phyloP scores from a whole-genome alignment of 2,797 vertebrate genomes.

The Cheracebus regulus region DNA sequence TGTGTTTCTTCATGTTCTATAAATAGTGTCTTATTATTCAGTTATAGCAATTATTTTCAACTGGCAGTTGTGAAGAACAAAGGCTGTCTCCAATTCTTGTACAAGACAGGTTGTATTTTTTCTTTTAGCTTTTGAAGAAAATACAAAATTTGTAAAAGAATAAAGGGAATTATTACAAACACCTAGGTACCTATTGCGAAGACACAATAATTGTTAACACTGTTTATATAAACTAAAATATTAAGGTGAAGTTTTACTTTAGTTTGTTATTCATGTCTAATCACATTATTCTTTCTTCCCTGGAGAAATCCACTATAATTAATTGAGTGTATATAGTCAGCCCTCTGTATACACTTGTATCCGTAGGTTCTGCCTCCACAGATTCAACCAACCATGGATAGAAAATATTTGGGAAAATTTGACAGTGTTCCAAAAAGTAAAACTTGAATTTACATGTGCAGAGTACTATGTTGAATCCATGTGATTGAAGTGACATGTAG shows the following conservation, averaged over 20 bases:
- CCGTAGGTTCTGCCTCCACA: neutral
- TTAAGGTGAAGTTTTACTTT: neutral
- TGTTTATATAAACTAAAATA: neutral
- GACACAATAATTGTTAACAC: neutral
- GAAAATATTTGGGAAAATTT: neutral
- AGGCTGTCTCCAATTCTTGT: neutral
- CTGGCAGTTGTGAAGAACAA: neutral
- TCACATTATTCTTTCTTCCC: neutral
- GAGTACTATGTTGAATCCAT: neutral
- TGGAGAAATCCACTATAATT: neutral
- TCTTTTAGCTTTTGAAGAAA: constrained; percentile 15
- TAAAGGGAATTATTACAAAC: neutral
- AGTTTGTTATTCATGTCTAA: neutral
- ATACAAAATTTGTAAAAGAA: neutral
- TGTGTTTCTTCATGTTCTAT: neutral
- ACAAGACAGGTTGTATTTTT: neutral
- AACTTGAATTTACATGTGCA: neutral
- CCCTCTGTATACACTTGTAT: neutral
- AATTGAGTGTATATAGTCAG: neutral
- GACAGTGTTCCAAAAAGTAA: neutral
- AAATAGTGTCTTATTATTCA: neutral
- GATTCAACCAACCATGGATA: neutral
- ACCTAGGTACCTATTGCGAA: neutral
- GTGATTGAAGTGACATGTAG: neutral
- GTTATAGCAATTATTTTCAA: neutral